phyloP scores from a whole-genome alignment of 2,113 vertebrate species.

The Anoplopoma fimbria region DNA sequence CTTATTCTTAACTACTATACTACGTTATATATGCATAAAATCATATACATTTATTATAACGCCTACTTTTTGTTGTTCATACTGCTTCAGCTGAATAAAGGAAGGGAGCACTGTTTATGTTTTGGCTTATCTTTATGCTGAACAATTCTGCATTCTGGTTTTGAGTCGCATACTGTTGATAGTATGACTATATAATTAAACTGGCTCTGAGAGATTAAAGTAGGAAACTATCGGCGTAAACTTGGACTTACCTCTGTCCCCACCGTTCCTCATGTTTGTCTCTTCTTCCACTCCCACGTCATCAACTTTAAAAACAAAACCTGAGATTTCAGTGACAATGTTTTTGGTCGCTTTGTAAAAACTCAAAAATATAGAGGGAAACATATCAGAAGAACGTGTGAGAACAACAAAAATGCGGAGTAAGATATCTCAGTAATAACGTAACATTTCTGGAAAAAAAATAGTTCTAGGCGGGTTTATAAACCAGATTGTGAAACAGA shows the following conservation, averaged over 20 bases:
- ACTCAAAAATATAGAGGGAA: neutral
- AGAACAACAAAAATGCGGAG: neutral
- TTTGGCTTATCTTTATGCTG: neutral
- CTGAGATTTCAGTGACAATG: neutral
- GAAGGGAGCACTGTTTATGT: slow-evolving; percentile 45
- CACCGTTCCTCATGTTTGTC: slow-evolving; percentile 90
- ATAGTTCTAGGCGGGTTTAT: neutral
- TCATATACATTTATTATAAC: slow-evolving; percentile 27
- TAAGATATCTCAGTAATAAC: neutral
- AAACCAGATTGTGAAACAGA: slow-evolving; percentile 11
- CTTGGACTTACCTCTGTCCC: slow-evolving; percentile 87
- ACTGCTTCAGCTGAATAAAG: slow-evolving; percentile 67
- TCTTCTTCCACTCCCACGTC: slow-evolving; percentile 89
- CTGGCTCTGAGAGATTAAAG: neutral
- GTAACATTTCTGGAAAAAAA: neutral
- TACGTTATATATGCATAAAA: neutral
- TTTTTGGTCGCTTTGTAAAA: neutral
- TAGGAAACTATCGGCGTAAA: neutral
- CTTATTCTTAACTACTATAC: neutral
- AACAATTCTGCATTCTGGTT: neutral
- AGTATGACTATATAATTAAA: neutral
- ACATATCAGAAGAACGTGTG: neutral
- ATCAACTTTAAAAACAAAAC: slow-evolving; percentile 84
- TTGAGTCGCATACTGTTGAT: neutral
- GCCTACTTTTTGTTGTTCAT: slow-evolving; percentile 63